Conservation (phyloP, 23 tunicate genomes). For the Botrylloides violaceus region DNA sequence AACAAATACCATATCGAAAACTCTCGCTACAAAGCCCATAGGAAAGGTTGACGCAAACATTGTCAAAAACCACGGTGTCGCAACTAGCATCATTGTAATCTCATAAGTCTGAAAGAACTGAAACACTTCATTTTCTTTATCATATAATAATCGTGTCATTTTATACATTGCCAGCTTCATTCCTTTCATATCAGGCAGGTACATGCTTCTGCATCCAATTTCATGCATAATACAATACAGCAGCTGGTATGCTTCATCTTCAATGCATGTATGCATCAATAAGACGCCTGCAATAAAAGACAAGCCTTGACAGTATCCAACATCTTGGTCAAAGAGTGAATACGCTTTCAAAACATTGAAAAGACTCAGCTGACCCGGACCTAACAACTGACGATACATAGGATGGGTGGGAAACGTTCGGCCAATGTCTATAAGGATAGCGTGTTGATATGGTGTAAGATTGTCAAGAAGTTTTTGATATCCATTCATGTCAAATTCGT, state of each 20-base stretch:
- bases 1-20: slow-evolving; percentile 76
- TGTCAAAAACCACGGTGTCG: slow-evolving; percentile 92
- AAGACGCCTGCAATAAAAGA: slow-evolving; percentile 82
- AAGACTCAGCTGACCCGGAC: slow-evolving; percentile 62
- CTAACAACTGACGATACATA: slow-evolving; percentile 58
- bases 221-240: slow-evolving; percentile 50
- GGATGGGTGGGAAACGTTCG: slow-evolving; percentile 88
- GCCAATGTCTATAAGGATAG: slow-evolving; percentile 86
- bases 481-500: not conserved
- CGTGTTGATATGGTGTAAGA: slow-evolving; percentile 80
- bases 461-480: slow-evolving; percentile 48
- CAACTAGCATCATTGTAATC: slow-evolving; percentile 66
- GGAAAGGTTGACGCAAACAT: slow-evolving; percentile 86
- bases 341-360: slow-evolving; percentile 85
- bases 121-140: slow-evolving; percentile 56
- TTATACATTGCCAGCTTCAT: slow-evolving; percentile 69
- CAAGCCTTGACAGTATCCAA: slow-evolving; percentile 92
- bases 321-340: slow-evolving; percentile 63
- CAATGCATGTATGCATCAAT: slow-evolving; percentile 55
- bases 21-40: slow-evolving; percentile 63
- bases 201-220: slow-evolving; percentile 48
- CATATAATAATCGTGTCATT: slow-evolving; percentile 70
- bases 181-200: slow-evolving; percentile 81
- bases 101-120: slow-evolving; percentile 56
- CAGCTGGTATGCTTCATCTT: slow-evolving; percentile 30